phyloP scores from a whole-genome alignment of 2,113 vertebrate genomes.

The Cinclus mexicanus region DNA sequence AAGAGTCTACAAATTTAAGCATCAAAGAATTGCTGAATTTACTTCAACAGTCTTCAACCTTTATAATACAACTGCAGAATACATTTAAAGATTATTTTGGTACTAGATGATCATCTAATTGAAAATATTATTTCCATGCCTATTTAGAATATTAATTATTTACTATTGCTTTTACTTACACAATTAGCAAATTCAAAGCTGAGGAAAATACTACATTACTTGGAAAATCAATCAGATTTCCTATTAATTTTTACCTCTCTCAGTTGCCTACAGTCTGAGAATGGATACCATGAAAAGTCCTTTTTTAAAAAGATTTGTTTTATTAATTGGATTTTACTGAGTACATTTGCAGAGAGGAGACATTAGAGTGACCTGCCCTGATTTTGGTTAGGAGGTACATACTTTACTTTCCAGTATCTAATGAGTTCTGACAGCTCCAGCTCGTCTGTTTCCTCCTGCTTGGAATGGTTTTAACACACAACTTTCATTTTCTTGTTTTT shows the following conservation, averaged over 20 bases:
- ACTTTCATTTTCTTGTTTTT: background rate
- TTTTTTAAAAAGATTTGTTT: background rate
- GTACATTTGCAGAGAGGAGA: background rate
- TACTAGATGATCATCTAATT: background rate
- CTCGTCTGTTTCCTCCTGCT: background rate
- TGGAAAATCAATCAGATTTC: background rate
- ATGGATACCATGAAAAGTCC: background rate
- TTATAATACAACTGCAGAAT: background rate
- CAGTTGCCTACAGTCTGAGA: background rate
- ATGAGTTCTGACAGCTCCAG: background rate
- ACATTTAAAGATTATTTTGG: constrained; percentile 1
- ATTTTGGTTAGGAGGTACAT: background rate
- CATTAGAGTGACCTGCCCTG: background rate
- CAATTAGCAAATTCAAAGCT: background rate
- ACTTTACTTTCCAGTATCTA: background rate
- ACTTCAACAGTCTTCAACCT: background rate
- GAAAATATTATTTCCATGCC: background rate
- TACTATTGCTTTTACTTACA: background rate
- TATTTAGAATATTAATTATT: background rate
- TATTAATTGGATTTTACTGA: background rate
- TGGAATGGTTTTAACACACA: fast-evolving
- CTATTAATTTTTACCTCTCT: background rate
- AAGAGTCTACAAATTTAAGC: background rate
- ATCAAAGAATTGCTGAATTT: constrained; percentile 10
- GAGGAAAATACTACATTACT: background rate